Conservation (phyloP, 2,113 vertebrate genomes). For the Proteles cristata region DNA sequence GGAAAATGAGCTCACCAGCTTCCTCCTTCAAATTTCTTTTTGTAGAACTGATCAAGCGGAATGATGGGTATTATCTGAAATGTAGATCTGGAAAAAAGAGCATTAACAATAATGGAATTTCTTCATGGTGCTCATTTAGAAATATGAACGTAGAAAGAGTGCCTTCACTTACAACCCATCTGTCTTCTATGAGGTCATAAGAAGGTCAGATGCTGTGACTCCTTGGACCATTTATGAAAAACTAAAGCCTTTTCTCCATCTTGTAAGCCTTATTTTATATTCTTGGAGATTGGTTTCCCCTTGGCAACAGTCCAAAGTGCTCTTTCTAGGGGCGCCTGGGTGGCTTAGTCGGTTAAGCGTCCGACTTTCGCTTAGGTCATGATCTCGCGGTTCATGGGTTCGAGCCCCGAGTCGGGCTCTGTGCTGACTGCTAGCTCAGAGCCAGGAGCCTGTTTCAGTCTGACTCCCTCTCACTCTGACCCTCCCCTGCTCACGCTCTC, state of each 20-base stretch:
- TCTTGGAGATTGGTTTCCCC: conserved; percentile 62
- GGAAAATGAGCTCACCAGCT: conserved; percentile 29
- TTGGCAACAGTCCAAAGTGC: conserved; percentile 71
- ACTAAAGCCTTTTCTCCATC: conserved; percentile 45
- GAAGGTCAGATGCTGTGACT: conserved; percentile 59
- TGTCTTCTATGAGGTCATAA: conserved; percentile 41
- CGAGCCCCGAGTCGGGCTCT: no score
- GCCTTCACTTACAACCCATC: neutral
- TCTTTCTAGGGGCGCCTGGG: conserved; percentile 70
- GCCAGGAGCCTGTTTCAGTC: no score
- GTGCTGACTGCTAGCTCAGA: no score
- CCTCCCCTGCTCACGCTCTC: no score
- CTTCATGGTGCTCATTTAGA: conserved; percentile 54
- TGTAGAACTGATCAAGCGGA: conserved; percentile 70
- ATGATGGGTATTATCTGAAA: conserved; percentile 50
- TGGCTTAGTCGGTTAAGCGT: no score
- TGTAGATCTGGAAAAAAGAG: conserved; percentile 57
- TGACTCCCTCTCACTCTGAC: no score
- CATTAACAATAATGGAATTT: conserved; percentile 42
- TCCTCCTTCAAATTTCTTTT: conserved; percentile 53
- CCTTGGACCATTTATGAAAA: conserved; percentile 70
- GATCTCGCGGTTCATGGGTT: no score
- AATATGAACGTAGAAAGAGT: conserved; percentile 32
- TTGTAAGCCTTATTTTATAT: conserved; percentile 67
- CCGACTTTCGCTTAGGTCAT: no score